Conservation (phyloP, 2,888 invertebrate species). For the Oligia fasciuncula region DNA sequence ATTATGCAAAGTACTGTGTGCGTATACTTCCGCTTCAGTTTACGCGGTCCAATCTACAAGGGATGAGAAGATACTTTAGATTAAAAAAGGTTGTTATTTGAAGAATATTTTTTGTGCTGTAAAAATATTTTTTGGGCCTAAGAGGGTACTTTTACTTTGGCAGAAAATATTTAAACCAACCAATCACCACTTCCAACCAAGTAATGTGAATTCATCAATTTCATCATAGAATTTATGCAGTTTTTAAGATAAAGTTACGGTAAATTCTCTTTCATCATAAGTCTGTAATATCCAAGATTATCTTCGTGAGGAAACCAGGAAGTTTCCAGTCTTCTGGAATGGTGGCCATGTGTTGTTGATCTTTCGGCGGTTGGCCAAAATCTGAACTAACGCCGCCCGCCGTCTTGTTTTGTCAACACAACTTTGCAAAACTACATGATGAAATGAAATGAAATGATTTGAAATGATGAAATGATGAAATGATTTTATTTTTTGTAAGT, state of each 20-base stretch:
- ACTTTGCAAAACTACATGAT: not conserved
- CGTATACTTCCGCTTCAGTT: constrained; percentile 23
- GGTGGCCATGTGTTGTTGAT: not conserved
- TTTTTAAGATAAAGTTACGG: not conserved
- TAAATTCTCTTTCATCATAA: not conserved
- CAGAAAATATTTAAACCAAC: not conserved
- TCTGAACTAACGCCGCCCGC: not conserved
- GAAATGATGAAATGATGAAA: too few species aligned
- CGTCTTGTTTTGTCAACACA: not conserved
- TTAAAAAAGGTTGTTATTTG: not conserved
- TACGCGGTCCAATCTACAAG: constrained; percentile 2
- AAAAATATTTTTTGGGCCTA: not conserved
- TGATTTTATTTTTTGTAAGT: too few species aligned
- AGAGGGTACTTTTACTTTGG: not conserved
- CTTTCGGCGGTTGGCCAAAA: not conserved
- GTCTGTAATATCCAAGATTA: not conserved
- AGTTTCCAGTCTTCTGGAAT: not conserved
- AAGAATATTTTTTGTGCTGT: not conserved
- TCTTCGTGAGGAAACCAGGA: not conserved
- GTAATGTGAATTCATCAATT: not conserved
- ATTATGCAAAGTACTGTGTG: constrained; percentile 40
- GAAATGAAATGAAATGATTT: too few species aligned
- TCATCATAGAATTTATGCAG: not conserved
- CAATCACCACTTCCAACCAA: not conserved
- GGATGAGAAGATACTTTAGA: not conserved